phyloP scores from a whole-genome alignment of 2,113 vertebrate species.

The Sinocyclocheilus maitianheensis region DNA sequence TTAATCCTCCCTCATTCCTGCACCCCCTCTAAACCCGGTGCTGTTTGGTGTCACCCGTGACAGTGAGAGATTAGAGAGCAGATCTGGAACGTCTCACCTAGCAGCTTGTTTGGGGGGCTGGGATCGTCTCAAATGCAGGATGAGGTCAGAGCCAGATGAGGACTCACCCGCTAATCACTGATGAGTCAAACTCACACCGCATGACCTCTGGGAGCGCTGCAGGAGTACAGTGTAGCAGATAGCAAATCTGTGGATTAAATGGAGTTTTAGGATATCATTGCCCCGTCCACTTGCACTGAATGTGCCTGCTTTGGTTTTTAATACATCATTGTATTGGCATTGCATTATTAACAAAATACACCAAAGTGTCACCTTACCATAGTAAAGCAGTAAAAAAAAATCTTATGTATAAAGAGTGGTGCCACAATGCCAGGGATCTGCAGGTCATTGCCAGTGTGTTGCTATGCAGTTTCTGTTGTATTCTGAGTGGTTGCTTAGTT shows the following conservation, averaged over 20 bases:
- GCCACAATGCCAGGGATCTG: not conserved
- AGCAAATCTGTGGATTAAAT: slow-evolving; percentile 17
- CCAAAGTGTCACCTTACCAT: not conserved
- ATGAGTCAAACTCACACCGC: not conserved
- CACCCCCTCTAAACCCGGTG: slow-evolving; percentile 41
- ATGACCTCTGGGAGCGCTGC: not conserved
- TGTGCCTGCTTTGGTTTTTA: not conserved
- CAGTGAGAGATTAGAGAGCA: slow-evolving; percentile 62
- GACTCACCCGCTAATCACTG: slow-evolving; percentile 9
- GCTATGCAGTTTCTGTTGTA: not conserved
- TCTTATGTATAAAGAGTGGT: not conserved
- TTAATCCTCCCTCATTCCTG: slow-evolving; percentile 49
- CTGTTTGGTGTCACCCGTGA: slow-evolving; percentile 66
- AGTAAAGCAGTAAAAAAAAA: not conserved
- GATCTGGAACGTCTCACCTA: slow-evolving; percentile 54
- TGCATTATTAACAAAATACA: not conserved
- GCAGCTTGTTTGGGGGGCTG: slow-evolving; percentile 24
- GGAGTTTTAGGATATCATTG: not conserved
- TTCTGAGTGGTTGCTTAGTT: not conserved
- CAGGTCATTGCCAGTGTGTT: not conserved
- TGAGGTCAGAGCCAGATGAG: slow-evolving; percentile 40
- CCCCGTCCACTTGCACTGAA: no score
- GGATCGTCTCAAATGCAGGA: slow-evolving; percentile 30
- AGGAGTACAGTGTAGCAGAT: not conserved
- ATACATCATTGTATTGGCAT: not conserved